phyloP scores from a whole-genome alignment of 2,797 vertebrate species.

The Margarornis squamiger region DNA sequence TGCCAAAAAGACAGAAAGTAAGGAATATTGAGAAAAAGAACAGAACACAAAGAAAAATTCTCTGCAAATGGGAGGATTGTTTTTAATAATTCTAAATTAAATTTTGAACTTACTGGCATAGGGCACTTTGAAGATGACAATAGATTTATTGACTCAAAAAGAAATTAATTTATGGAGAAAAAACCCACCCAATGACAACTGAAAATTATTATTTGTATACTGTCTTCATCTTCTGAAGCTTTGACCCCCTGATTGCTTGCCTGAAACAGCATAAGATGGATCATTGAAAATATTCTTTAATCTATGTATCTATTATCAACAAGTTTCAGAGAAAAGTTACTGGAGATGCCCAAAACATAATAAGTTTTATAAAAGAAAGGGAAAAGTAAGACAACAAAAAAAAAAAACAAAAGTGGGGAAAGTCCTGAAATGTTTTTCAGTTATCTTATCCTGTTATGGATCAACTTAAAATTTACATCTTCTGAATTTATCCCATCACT shows the following conservation, averaged over 20 bases:
- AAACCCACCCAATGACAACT: background rate
- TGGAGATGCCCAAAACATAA: background rate
- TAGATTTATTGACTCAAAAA: background rate
- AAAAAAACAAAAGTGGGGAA: fast-evolving
- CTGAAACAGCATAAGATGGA: background rate
- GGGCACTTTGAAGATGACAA: background rate
- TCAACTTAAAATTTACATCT: background rate
- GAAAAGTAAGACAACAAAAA: background rate
- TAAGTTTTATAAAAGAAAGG: background rate
- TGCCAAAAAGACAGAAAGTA: background rate
- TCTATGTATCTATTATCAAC: background rate
- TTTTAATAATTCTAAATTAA: background rate
- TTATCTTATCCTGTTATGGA: background rate
- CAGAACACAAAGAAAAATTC: background rate
- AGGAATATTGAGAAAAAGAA: background rate
- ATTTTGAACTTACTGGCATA: background rate
- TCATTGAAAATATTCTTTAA: background rate
- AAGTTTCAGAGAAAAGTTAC: background rate
- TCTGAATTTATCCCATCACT: background rate
- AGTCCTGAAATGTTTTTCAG: background rate
- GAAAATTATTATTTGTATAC: background rate
- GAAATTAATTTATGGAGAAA: background rate
- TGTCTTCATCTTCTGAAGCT: background rate
- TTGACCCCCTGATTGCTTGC: background rate
- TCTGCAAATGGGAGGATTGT: background rate